Evolutionary conservation across 2,888 invertebrate genomes (phyloP), one percentile per base, ranked within the genome.

Genomic region (Tenthredo mesomela): DNA sequence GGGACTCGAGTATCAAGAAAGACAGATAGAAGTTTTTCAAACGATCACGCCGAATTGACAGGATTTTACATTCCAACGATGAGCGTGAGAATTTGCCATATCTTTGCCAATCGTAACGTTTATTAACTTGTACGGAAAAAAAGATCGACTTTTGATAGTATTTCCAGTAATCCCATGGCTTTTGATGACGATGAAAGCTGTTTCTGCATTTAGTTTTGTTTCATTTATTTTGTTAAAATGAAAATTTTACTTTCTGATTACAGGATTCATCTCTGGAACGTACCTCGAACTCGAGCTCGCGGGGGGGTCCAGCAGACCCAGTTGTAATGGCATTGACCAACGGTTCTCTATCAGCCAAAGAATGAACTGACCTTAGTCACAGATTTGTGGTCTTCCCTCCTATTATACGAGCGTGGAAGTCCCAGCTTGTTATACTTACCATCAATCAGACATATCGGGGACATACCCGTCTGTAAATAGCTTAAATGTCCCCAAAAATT

Each of bases 321-420:
- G 88, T 90, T 83, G 88, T 90, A 18, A 85, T 87, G 89, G 88
- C 91, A 84, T 88, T 92, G 89, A 92, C 91, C 89, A 92, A 92
- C 88, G 92, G 92, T 87, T 91, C 92, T 85, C 88, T 92, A 88
- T 89, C 92, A 87, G 91, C 92, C 87, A 92, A 92, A 88, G 92
- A 92, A 90, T 92, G 91, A 92, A 82, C 82, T 82, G 67, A 50
- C 43, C 65, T 70, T 70, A 47, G 3, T 82, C 18, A 50, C 15
- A 58, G 82, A 82, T 70, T 82, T 12, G 89, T 12, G 89, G 89
- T 88, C 88, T 87, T 88, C 89, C 89, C 88, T 88, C 88, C 87
- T 87, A 88, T 87, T 87, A 88, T 87, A 89, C 89, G 88, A 88
- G 89, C 88, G 88, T 82, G 82, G 47, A 70, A 67, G 82, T 82